Base-by-base conservation (phyloP, 1,140 invertebrate genomes). In the Zaprionus africanus region DNA sequence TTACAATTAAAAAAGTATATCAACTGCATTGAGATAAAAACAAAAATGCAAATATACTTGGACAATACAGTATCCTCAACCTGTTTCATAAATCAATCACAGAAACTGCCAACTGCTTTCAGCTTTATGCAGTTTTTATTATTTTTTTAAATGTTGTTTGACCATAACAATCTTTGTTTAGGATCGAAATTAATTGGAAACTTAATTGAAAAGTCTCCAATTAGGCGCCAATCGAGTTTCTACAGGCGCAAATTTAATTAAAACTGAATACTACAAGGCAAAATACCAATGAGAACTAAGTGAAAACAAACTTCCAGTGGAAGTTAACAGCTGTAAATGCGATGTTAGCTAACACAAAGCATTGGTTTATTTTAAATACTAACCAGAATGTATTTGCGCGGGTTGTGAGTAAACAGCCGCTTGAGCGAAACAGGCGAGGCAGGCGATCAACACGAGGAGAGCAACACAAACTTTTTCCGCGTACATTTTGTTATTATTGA, bases 391-490 rank as follows among this genome's bases (percentile, higher is more conserved):
- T 24, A 84, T 73, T 24, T 80, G 56, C 28, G 91, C 91, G 26
- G 80, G 87, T 69, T 92, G 88, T 17, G 82, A 78, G 65, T 90
- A 92, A 19, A 92, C 76, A 11, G 91, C 91, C 22, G 91, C 88
- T 73, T 91, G 76, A 19, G 70, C 62, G 17, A 78, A 60, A 46
- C 77, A 76, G 22, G 70, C 66, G 17, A 78, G 58, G 51, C 83
- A 71, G 73, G 78, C 71, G 58, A 90, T 56, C 28, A 86, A 28
- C 70, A 71, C 77, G 69, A 71, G 75, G 71, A 82, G 34, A 66
- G 77, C 60, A 36, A 80, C 79, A 79, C 66, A 86, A 71, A 91
- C 71, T 91, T 85, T 90, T 71, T 85, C 65, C 75, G 76, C 76
- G 70, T 77, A 81, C 91, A 92, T 91, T 83, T 83, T 78, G 57